These are phyloP conservation scores for Lamellibrachia satsuma DNA, from an alignment of 2,888 invertebrate genomes.

Conservation along the genomic window DNA sequence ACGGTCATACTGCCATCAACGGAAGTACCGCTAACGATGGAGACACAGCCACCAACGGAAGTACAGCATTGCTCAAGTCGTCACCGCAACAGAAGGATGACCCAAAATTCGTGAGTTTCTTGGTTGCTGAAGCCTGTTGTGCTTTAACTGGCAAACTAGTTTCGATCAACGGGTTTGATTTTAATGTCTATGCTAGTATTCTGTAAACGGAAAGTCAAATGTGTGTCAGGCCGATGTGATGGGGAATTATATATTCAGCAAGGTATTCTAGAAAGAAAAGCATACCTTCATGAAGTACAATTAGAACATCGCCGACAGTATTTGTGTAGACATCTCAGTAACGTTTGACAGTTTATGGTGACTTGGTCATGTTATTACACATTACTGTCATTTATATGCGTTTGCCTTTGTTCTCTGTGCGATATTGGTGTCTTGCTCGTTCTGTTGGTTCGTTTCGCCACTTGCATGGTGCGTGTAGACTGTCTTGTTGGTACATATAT, in stretches of 20 bases:
- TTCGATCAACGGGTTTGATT: not conserved
- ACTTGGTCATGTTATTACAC: too few species aligned
- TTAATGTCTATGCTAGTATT: not conserved
- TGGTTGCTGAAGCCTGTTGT: not conserved
- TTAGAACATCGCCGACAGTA: not conserved
- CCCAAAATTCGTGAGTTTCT: constrained; percentile 10
- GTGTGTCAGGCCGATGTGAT: not conserved
- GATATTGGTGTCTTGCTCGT: not conserved
- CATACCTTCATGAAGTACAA: not conserved
- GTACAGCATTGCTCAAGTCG: not conserved
- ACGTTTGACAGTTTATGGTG: not conserved
- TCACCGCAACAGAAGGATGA: not conserved
- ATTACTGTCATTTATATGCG: not conserved
- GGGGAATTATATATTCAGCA: not conserved
- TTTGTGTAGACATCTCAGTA: not conserved
- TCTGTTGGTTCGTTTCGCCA: not conserved
- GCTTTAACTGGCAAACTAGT: not conserved
- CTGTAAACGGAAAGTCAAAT: not conserved
- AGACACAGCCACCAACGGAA: not conserved
- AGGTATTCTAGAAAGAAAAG: not conserved
- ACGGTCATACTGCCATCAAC: not conserved
- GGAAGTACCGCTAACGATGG: not conserved
- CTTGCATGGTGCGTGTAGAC: not conserved
- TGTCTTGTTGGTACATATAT: too few species aligned
- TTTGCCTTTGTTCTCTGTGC: not conserved